These are phyloP conservation scores for Lithobates sylvaticus DNA, from an alignment of 2,797 vertebrate species.

Conservation along the genomic window DNA sequence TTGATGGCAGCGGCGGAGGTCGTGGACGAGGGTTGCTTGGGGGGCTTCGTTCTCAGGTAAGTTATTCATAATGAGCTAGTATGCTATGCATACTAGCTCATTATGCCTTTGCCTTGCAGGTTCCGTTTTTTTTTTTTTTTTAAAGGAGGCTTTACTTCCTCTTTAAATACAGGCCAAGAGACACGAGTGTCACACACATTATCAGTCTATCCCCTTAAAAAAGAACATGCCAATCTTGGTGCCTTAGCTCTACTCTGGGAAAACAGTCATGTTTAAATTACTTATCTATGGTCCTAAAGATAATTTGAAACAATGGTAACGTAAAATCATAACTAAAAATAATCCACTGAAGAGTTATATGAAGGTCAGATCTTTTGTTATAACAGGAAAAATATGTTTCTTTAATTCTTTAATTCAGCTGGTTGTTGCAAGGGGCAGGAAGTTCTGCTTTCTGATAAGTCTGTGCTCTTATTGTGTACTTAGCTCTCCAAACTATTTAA, in stretches of 20 bases:
- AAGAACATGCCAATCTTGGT: not conserved
- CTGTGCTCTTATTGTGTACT: not conserved
- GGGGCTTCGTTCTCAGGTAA: too few relatives aligned
- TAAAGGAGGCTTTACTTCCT: too few relatives aligned
- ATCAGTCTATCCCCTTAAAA: too few relatives aligned
- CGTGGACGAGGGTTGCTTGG: too few relatives aligned
- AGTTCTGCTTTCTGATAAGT: not conserved
- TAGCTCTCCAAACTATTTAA: not conserved
- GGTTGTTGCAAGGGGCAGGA: not conserved
- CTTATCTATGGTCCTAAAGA: not conserved
- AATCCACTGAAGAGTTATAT: constrained; percentile 3
- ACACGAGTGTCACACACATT: too few relatives aligned
- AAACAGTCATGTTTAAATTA: not conserved
- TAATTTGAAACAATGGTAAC: constrained; percentile 2
- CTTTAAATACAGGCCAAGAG: too few relatives aligned
- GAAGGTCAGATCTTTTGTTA: constrained; percentile 36
- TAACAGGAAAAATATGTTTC: constrained; percentile 41
- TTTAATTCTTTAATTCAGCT: constrained; percentile 2
- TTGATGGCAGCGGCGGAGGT: too few relatives aligned
- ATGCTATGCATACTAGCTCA: too few relatives aligned
- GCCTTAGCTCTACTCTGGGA: not conserved
- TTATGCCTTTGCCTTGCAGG: too few relatives aligned
- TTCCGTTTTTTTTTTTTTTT: too few relatives aligned
- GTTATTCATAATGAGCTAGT: too few relatives aligned
- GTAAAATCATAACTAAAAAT: constrained; percentile 3